Base-by-base conservation (phyloP, 1,140 invertebrate genomes). In the Lepeophtheirus salmonis region DNA sequence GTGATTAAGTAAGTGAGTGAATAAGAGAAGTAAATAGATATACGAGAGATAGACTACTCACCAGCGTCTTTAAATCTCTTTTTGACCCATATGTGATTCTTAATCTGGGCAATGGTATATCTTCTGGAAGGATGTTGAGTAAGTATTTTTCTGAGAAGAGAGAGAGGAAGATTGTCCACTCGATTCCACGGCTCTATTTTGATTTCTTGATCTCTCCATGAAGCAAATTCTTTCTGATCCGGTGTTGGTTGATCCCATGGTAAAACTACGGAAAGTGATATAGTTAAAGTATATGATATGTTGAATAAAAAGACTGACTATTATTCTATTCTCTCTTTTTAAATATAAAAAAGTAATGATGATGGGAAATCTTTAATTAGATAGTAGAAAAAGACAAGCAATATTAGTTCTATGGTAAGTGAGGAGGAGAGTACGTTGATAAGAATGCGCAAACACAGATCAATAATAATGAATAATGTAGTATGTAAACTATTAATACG, bases 181-280 rank as follows among this genome's bases (percentile, higher is more conserved):
- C 88, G 89, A 52, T 74, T 80, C 88, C 88, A 94, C 0, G 86
- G 85, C 2, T 77, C 78, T 65, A 75, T 73, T 74, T 64, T 78
- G 4, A 71, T 78, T 58, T 77, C 77, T 60, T 70, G 70, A 49
- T 78, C 75, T 64, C 79, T 80, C 88, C 89, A 95, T 49, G 77
- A 74, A 17, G 72, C 70, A 71, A 81, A 96, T 67, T 90, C 84
- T 18, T 69, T 63, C 69, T 83, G 86, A 10, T 76, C 73, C 51
- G 71, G 69, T 24, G 75, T 75, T 0, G 91, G 83, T 67, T 86
- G 80, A 75, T 90, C 84, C 91, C 91, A 96, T 18, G 90, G 90
- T 61, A 96, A 71, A 74, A 95, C 90, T 89, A 72, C 30, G 30
- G 30, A 41, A 10, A n/a, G 30, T 10, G n/a, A 41, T 41, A 41